Conservation (phyloP, 1,140 invertebrate species). For the Drosophila hydei region DNA sequence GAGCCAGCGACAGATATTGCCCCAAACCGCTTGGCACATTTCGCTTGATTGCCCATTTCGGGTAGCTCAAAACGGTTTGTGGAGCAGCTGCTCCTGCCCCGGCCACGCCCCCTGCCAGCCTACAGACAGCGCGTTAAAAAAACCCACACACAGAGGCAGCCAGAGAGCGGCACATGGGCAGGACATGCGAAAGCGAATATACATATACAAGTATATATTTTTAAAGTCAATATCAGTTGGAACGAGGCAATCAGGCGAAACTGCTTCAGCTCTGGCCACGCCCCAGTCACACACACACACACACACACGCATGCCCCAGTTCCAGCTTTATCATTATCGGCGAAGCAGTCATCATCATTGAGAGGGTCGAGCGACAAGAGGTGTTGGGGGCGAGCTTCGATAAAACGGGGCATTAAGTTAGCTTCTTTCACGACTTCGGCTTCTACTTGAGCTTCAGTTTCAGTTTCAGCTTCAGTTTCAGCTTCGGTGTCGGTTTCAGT, state of each 20-base stretch:
- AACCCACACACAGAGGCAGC: constrained; percentile 9
- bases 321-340: constrained; percentile 51
- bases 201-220: constrained; percentile 21
- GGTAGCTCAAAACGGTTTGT: constrained; percentile 44
- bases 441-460: constrained; percentile 12
- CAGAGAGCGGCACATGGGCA: constrained; percentile 4
- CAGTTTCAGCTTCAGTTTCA: constrained; percentile 22
- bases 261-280: constrained; percentile 52
- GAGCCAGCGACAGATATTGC: constrained; percentile 30
- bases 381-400: constrained; percentile 18
- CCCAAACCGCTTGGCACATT: constrained; percentile 59
- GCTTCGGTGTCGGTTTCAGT: constrained; percentile 5
- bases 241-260: constrained; percentile 47
- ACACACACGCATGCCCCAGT: constrained; percentile 7
- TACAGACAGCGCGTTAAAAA: constrained; percentile 58
- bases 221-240: constrained; percentile 49
- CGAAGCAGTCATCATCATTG: constrained; percentile 49
- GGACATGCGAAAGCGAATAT: not conserved
- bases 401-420: constrained; percentile 61
- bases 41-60: constrained; percentile 78
- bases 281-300: constrained; percentile 17
- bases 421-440: constrained; percentile 13
- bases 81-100: constrained; percentile 3
- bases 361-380: too few species aligned
- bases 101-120: constrained; percentile 25